Conservation (phyloP, 2,113 vertebrate genomes). For the Barnardius zonarius region DNA sequence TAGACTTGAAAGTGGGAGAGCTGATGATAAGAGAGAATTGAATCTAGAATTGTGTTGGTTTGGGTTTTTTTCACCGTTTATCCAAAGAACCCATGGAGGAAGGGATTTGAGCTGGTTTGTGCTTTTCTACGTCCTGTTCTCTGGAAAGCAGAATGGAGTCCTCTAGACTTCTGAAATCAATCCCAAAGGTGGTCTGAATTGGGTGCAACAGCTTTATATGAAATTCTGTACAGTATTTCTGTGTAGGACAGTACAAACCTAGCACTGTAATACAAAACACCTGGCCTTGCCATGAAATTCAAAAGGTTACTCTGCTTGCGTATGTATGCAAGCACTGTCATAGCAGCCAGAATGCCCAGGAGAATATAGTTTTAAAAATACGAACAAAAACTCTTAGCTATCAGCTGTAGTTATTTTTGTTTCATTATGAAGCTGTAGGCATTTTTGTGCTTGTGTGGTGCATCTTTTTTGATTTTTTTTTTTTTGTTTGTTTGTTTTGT, state of each 20-base stretch:
- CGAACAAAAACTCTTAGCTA: neutral
- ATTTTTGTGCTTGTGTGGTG: neutral
- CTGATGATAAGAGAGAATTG: neutral
- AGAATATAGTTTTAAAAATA: neutral
- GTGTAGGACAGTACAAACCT: neutral
- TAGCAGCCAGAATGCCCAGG: neutral
- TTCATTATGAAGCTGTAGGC: neutral
- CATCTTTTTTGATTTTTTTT: neutral
- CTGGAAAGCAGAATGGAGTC: neutral
- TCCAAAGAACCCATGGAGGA: neutral
- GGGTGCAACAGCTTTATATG: neutral
- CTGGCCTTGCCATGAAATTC: neutral
- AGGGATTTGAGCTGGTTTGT: neutral
- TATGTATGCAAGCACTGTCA: neutral
- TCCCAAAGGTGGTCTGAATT: neutral
- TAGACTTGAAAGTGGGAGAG: neutral
- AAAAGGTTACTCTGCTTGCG: neutral
- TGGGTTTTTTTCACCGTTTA: neutral
- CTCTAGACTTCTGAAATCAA: neutral
- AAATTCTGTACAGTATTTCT: neutral
- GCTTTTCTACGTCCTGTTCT: neutral
- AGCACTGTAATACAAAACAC: neutral
- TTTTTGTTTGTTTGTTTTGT: neutral
- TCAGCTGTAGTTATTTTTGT: neutral
- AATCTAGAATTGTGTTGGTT: neutral